Evolutionary conservation across 2,888 invertebrate species (phyloP), one percentile per base, ranked within the genome.

Genomic region (Mactromeris polynyma): DNA sequence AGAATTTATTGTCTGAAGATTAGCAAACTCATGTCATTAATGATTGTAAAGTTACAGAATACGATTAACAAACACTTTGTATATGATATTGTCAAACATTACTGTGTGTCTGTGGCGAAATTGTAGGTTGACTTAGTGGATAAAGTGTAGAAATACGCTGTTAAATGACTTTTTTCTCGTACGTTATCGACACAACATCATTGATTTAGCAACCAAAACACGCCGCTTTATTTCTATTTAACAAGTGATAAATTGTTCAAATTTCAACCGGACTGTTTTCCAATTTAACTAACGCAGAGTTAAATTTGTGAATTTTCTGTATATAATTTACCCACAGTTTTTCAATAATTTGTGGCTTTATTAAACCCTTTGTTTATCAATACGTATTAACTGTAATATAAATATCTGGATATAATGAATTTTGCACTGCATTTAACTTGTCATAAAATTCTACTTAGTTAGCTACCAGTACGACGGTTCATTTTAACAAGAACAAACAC

Each of bases 181-280:
- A 2, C 19, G 73, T 33, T 73, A 33, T 73, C 73, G 3, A 33
- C 33, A 33, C 3, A 19, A 17, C n/a, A n/a, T 58, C 58, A 33
- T 73, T 33, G 14, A 87, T 87, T 82, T 87, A 83, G 86, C 54
- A 83, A 87, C 86, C n/a, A 46, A 82, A 79, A 78, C 42, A 87
- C 83, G 46, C 51, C 77, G 40, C 40, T 78, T 83, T 78, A 87
- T 87, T 77, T 87, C 78, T 73, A 82, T 81, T 86, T 21, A 58
- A 51, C 19, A 77, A 64, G 51, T 87, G 81, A 87, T 87, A 87
- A 87, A 87, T 87, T 82, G 82, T 58, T 73, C 58, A 58, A 78
- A 82, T 77, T 87, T 77, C 33, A 36, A 54, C 46, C n/a, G 11
- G 77, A n/a, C 17, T 78, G 51, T 51, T 78, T 36, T 73, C 36